These are phyloP conservation scores for Alosa alosa DNA, from an alignment of 2,113 vertebrate genomes.

Conservation along the genomic window DNA sequence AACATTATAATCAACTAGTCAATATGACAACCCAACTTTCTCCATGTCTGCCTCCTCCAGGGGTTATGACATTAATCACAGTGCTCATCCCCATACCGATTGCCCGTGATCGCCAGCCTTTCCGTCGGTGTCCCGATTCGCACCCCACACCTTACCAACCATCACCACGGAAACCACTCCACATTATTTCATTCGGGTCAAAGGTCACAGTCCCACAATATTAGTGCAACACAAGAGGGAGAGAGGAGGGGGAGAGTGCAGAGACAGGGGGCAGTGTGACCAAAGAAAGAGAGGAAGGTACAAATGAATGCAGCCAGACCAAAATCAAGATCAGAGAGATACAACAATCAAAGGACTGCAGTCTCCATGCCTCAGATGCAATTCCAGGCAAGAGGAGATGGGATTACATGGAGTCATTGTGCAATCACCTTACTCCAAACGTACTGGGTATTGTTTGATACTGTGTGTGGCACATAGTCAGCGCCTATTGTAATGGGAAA, in stretches of 20 bases:
- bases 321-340: neutral
- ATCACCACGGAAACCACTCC: constrained; percentile 55
- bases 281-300: constrained; percentile 49
- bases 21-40: neutral
- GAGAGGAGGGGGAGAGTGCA: neutral
- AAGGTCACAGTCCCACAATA: constrained; percentile 48
- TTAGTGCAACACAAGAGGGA: constrained; percentile 55
- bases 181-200: constrained; percentile 31
- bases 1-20: neutral
- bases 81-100: neutral
- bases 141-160: constrained; percentile 34
- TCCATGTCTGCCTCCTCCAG: constrained; percentile 16
- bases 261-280: neutral
- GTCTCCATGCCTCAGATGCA: constrained; percentile 64
- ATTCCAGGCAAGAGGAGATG: constrained; percentile 55
- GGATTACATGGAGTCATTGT: constrained; percentile 43
- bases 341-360: constrained; percentile 49
- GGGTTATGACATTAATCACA: neutral
- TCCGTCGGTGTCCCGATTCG: constrained; percentile 21
- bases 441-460: neutral
- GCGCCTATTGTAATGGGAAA: neutral
- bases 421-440: constrained; percentile 56
- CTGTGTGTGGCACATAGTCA: neutral
- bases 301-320: constrained; percentile 29
- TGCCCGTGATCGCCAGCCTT: neutral